These are phyloP conservation scores for Phoxinus dragarum DNA, from an alignment of 2,797 vertebrate genomes.

Conservation along the genomic window DNA sequence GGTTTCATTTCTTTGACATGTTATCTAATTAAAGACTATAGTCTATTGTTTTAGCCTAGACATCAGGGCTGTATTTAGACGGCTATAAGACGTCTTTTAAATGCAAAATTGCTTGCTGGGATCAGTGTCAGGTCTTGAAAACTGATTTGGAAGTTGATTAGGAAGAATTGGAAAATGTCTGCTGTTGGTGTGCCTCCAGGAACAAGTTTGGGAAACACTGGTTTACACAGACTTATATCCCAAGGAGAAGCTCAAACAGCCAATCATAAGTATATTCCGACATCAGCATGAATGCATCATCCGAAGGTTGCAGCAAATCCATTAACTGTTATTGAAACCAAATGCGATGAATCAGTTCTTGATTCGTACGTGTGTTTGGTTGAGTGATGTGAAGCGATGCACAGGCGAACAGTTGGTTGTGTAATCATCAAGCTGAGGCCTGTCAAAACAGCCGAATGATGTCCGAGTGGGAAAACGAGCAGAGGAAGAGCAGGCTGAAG, in stretches of 20 bases:
- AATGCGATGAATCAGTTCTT: background rate
- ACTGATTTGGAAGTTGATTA: no score
- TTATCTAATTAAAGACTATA: no score
- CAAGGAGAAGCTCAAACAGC: background rate
- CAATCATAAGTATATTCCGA: background rate
- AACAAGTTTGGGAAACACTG: background rate
- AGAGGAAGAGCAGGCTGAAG: conserved; percentile 7
- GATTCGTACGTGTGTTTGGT: conserved; percentile 28
- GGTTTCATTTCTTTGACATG: no score
- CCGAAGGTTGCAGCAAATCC: background rate
- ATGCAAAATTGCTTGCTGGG: no score
- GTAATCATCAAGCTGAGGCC: conserved; percentile 35
- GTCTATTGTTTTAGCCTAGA: no score
- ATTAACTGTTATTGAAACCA: background rate
- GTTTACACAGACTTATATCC: background rate
- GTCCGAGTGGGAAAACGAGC: background rate
- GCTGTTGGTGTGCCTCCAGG: background rate
- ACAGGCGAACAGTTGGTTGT: conserved; percentile 39
- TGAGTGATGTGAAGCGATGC: background rate
- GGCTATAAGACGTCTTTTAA: no score
- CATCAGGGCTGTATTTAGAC: no score
- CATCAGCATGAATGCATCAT: background rate
- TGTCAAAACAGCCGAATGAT: conserved; percentile 33
- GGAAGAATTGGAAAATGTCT: background rate
- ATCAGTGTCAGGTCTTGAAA: background rate